These are phyloP conservation scores for Saturnia japonica DNA, from an alignment of 2,888 invertebrate genomes.

Conservation along the genomic window DNA sequence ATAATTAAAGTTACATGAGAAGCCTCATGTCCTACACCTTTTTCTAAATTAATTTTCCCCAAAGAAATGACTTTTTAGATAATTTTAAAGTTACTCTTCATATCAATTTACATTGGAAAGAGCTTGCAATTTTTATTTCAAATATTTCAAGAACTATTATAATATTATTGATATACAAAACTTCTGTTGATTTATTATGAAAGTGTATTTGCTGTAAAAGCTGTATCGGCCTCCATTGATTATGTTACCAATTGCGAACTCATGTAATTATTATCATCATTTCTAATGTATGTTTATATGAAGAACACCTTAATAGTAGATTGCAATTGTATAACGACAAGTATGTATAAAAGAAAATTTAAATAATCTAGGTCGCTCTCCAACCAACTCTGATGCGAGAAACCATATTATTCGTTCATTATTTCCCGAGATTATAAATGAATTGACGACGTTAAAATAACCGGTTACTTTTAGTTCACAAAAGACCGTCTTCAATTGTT, in stretches of 20 bases:
- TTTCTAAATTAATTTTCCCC: neutral
- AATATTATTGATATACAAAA: neutral
- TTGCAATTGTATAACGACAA: neutral
- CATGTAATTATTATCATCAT: conserved; percentile 1
- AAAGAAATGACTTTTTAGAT: neutral
- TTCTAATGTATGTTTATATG: conserved; percentile 4
- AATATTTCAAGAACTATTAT: neutral
- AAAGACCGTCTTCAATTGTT: conserved; percentile 59
- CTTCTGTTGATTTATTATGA: neutral
- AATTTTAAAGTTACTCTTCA: neutral
- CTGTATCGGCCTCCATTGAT: conserved; percentile 4
- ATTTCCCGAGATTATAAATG: neutral
- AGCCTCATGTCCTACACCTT: conserved; percentile 52
- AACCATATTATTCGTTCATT: neutral
- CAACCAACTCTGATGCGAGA: neutral
- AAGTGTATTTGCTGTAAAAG: conserved; percentile 4
- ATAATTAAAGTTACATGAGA: conserved; percentile 56
- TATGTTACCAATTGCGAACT: conserved; percentile 11
- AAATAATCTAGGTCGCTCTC: neutral
- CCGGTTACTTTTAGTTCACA: conserved; percentile 36
- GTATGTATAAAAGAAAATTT: neutral
- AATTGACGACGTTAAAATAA: neutral
- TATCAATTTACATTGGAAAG: neutral
- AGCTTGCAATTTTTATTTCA: neutral
- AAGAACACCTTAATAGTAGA: neutral